These are phyloP conservation scores for Drosophila demipolita DNA, from an alignment of 2,888 invertebrate genomes.

Conservation along the genomic window DNA sequence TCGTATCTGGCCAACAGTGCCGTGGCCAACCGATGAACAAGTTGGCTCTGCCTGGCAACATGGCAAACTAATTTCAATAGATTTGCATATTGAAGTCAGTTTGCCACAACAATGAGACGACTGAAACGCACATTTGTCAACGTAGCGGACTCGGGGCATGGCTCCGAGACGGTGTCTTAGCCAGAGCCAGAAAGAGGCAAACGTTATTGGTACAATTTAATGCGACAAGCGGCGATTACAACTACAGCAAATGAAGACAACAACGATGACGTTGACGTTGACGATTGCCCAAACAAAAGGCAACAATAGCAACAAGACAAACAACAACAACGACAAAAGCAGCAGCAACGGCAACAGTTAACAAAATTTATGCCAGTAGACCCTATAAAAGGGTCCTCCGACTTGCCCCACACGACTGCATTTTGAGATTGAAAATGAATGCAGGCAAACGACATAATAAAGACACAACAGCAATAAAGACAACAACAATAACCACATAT, in stretches of 20 bases:
- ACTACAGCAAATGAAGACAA: constrained; percentile 58
- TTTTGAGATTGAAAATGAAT: constrained; percentile 53
- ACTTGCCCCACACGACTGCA: constrained; percentile 52
- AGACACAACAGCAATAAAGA: constrained; percentile 62
- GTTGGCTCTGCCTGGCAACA: constrained; percentile 44
- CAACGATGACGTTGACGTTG: constrained; percentile 44
- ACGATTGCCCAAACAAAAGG: constrained; percentile 47
- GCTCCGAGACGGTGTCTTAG: constrained; percentile 15
- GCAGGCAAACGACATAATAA: constrained; percentile 71
- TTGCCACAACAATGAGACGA: constrained; percentile 75
- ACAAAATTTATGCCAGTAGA: constrained; percentile 59
- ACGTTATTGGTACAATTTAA: constrained; percentile 59
- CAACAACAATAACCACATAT: constrained; percentile 42
- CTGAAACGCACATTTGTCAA: constrained; percentile 78
- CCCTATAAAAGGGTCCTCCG: constrained; percentile 46
- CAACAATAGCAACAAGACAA: constrained; percentile 12
- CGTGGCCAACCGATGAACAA: constrained; percentile 28
- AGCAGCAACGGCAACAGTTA: constrained; percentile 46
- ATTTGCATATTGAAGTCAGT: constrained; percentile 77
- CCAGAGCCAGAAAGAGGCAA: constrained; percentile 22
- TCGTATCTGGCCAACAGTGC: constrained; percentile 51
- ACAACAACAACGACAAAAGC: constrained; percentile 36
- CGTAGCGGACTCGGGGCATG: constrained; percentile 48
- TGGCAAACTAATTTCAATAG: constrained; percentile 77
- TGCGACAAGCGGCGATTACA: constrained; percentile 57